phyloP scores from a whole-genome alignment of 2,888 invertebrate species.

The Atrina japonica region DNA sequence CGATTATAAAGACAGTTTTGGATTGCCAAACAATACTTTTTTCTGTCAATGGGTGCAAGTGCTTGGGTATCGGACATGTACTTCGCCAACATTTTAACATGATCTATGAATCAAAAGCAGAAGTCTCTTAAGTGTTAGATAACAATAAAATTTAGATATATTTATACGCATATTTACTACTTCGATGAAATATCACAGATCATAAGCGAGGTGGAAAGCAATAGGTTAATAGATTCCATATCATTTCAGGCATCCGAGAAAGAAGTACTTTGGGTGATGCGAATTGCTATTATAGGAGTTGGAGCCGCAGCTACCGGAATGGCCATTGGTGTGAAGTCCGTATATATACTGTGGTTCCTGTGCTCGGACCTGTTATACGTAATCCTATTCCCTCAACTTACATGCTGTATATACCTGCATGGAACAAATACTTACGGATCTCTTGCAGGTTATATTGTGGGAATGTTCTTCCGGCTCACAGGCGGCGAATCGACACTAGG shows the following conservation, averaged over 20 bases:
- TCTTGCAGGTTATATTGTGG: conserved; percentile 83
- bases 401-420: conserved; percentile 98
- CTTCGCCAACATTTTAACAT: too few relatives aligned
- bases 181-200: too few relatives aligned
- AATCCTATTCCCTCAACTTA: conserved; percentile 97
- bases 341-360: conserved; percentile 99
- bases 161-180: too few relatives aligned
- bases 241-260: conserved; percentile 93
- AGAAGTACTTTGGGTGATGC: conserved; percentile 95
- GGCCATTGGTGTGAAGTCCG: conserved; percentile 98
- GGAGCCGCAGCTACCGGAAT: conserved; percentile 94
- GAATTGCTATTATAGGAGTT: conserved; percentile 93
- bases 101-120: too few relatives aligned
- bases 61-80: too few relatives aligned
- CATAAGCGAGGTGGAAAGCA: too few relatives aligned
- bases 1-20: too few relatives aligned
- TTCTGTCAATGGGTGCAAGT: too few relatives aligned
- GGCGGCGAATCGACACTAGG: conserved; percentile 77
- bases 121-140: too few relatives aligned
- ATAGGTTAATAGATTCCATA: too few relatives aligned
- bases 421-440: conserved; percentile 99
- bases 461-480: conserved; percentile 74
- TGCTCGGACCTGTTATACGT: conserved; percentile 99
- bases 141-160: too few relatives aligned
- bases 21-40: too few relatives aligned